Evolutionary conservation across 2,888 invertebrate genomes (phyloP), one percentile per base, ranked within the genome.

Genomic region (Ptilodon capucinus): DNA sequence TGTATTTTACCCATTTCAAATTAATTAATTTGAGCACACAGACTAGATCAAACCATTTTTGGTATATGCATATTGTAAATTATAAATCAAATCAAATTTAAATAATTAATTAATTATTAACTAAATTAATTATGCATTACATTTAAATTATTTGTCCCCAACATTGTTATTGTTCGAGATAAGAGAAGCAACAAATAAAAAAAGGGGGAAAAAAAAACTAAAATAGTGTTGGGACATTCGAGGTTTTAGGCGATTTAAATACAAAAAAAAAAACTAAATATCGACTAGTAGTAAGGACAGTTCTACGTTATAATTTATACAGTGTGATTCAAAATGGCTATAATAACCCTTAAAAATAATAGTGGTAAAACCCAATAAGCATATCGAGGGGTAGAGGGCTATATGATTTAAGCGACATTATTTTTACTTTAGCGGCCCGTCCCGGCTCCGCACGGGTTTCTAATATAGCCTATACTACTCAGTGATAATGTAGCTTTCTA

Each of bases 1-100:
- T n/a, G n/a, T n/a, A 45, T 25, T 44, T 9, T 38, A 39, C 4
- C 14, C 40, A 17, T 48, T 48, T 45, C 44, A 40, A 39, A 41
- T 46, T 44, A 46, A 17, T 48, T 50, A 44, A 40, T 41, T 80
- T 81, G 79, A 81, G 81, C 78, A 77, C 70, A 65, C 50, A 75
- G 83, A 84, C 83, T 84, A 84, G 84, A 84, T 64, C 57, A 72
- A 74, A 73, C 68, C 64, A 80, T 83, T 83, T 83, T 83, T 83
- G 83, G 83, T 80, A 79, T 76, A 30, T 30, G 23, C 23, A 23
- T 23, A 23, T 23, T 23, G n/a, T n/a, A n/a, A 23, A 23, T 23
- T 6, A 23, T 23, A 23, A 23, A 23, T 23, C 23, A 8, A 30
- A 30, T 13, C n/a, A 9, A 30, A 28, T 8, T 11, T 28, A 2